Percentiles rank a stretch among this genome's conserved stretches.
These are phyloP conservation scores for Ceratosolen solmsi DNA, from an alignment of 1,140 invertebrate genomes.

Conservation along the genomic window DNA sequence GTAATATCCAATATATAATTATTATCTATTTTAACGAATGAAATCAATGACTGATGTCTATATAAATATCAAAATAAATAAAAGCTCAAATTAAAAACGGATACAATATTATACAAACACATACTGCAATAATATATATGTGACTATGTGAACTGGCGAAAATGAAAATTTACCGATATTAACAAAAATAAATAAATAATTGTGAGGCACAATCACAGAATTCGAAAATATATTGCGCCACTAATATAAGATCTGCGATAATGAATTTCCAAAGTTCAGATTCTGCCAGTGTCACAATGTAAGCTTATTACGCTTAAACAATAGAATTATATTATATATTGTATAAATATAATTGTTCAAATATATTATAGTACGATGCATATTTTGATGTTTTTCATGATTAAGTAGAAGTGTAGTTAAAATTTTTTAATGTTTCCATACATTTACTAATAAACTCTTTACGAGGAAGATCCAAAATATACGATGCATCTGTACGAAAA, in stretches of 20 bases:
- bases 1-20: conserved; percentile 18
- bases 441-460: not conserved
- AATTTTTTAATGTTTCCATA: not conserved
- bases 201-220: conserved; percentile 39
- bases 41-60: conserved; percentile 4
- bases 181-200: not conserved
- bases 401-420: not conserved
- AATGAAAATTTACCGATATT: not conserved
- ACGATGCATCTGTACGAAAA: not conserved
- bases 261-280: conserved; percentile 7
- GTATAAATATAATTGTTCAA: not conserved
- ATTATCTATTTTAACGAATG: conserved; percentile 22
- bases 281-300: conserved; percentile 16
- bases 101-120: not conserved
- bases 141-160: not conserved
- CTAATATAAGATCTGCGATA: conserved; percentile 13
- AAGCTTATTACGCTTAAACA: conserved; percentile 32
- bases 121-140: not conserved
- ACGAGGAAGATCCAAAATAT: no score
- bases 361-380: not conserved
- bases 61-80: not conserved
- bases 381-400: not conserved
- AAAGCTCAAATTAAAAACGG: not conserved
- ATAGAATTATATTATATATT: not conserved
- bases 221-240: not conserved